Evolutionary conservation across 2,113 vertebrate species (phyloP).

Genomic region (Microtus oregoni): DNA sequence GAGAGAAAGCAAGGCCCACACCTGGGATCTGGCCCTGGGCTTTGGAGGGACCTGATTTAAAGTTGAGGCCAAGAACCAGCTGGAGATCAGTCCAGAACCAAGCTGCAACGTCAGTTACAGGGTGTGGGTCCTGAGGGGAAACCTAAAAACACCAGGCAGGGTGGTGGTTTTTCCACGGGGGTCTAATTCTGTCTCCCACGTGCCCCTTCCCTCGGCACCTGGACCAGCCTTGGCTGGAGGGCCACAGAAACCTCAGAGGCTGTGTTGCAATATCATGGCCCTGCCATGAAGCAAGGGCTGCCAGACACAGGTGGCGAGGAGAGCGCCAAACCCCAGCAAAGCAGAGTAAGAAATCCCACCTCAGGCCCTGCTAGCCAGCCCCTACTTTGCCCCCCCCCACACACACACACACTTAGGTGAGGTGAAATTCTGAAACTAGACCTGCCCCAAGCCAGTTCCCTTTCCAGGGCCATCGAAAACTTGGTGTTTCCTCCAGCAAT

Average conservation of each 20-base stretch:
- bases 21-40: background rate
- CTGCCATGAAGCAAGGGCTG: background rate
- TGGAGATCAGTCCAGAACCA: background rate
- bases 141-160: accelerated
- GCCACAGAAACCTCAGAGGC: constrained; percentile 77
- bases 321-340: background rate
- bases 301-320: background rate
- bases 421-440: constrained; percentile 65
- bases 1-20: too few species aligned
- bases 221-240: constrained; percentile 27
- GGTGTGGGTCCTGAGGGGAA: accelerated
- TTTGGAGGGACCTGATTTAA: too few species aligned
- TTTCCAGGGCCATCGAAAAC: constrained; percentile 78
- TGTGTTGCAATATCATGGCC: constrained; percentile 57
- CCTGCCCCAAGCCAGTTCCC: constrained; percentile 77
- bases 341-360: accelerated
- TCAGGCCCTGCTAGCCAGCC: accelerated
- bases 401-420: background rate
- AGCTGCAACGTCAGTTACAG: background rate
- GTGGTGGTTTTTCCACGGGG: background rate
- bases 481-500: constrained; percentile 68
- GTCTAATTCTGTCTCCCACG: background rate
- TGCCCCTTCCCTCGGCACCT: constrained; percentile 70
- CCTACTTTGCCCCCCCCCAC: background rate
- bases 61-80: too few species aligned